phyloP scores from a whole-genome alignment of 2,797 vertebrate genomes.

The Monodelphis domestica region DNA sequence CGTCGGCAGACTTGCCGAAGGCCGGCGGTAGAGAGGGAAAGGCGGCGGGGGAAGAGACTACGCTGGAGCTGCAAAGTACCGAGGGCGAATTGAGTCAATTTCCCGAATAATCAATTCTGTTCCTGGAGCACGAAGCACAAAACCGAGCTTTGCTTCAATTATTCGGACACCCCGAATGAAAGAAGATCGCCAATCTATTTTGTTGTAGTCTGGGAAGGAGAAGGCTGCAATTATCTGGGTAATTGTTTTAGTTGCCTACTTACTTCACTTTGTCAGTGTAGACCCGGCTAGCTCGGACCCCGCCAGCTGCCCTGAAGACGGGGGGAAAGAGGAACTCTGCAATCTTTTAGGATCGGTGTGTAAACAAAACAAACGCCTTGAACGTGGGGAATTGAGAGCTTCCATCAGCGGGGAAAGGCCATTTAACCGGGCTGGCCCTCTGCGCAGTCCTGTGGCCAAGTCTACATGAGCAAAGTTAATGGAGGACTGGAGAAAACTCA shows the following conservation, averaged over 20 bases:
- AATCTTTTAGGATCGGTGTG: neutral
- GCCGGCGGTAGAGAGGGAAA: neutral
- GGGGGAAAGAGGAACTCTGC: neutral
- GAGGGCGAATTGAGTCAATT: neutral
- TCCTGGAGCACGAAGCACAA: neutral
- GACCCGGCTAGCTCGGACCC: neutral
- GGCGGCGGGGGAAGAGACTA: neutral
- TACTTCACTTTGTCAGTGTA: constrained; percentile 55
- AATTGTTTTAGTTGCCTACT: constrained; percentile 43
- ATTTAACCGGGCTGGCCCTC: neutral
- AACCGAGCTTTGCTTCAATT: constrained; percentile 12
- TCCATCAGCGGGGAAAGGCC: neutral
- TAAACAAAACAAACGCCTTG: neutral
- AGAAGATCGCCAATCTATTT: constrained; percentile 55
- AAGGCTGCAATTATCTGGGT: constrained; percentile 36
- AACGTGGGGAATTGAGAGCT: neutral
- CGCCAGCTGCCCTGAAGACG: neutral
- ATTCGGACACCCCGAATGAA: constrained; percentile 49
- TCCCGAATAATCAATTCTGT: neutral
- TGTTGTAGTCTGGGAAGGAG: neutral
- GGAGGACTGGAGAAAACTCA: constrained; percentile 29
- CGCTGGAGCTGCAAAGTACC: neutral
- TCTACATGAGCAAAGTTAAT: constrained; percentile 35
- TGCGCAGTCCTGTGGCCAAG: neutral
- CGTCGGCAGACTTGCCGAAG: neutral